Evolutionary conservation across 2,888 invertebrate species (phyloP).

Genomic region (Siphlonurus alternatus): DNA sequence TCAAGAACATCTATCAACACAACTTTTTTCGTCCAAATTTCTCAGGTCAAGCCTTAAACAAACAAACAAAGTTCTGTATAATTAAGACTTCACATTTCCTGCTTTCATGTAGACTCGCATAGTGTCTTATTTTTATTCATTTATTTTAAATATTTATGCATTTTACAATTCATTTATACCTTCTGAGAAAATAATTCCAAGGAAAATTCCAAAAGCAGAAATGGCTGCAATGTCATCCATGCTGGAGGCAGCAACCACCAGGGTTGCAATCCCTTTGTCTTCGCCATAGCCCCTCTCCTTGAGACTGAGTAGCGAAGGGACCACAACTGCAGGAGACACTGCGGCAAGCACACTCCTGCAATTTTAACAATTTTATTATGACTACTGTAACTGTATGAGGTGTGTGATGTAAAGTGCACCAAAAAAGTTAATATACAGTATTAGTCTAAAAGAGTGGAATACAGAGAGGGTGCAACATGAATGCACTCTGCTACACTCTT

Average conservation of each 20-base stretch:
- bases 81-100: too few species aligned
- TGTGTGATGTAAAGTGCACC: neutral
- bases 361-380: neutral
- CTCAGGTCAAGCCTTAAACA: too few species aligned
- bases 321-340: slow-evolving; percentile 57
- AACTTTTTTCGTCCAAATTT: too few species aligned
- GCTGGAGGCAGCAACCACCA: slow-evolving; percentile 51
- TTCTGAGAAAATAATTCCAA: slow-evolving; percentile 43
- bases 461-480: too few species aligned
- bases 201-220: slow-evolving; percentile 48
- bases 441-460: neutral
- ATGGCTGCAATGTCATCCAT: slow-evolving; percentile 63
- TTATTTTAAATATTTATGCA: too few species aligned
- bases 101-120: too few species aligned
- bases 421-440: neutral
- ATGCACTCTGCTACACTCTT: too few species aligned
- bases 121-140: too few species aligned
- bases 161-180: too few species aligned
- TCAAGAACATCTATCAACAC: too few species aligned
- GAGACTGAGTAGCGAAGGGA: slow-evolving; percentile 45
- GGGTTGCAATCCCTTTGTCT: slow-evolving; percentile 54
- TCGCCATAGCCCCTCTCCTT: slow-evolving; percentile 46
- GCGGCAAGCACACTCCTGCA: slow-evolving; percentile 42
- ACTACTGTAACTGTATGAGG: neutral
- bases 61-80: too few species aligned